These are phyloP conservation scores for Lordiphosa mommai DNA, from an alignment of 1,140 invertebrate genomes.

Conservation along the genomic window DNA sequence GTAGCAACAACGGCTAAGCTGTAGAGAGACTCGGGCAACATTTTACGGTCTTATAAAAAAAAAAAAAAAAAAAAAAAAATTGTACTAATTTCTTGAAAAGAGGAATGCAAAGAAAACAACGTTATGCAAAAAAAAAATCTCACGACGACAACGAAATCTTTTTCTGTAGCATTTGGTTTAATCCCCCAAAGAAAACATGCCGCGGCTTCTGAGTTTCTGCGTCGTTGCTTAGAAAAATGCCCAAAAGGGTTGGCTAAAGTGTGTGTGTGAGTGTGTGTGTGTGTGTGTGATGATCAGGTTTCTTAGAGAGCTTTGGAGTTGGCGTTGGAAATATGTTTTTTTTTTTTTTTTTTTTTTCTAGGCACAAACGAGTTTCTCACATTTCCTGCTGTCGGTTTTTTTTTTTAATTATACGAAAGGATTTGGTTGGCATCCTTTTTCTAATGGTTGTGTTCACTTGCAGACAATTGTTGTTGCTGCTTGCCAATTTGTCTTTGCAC, in stretches of 20 bases:
- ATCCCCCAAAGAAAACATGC: constrained; percentile 72
- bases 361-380: constrained; percentile 62
- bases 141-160: constrained; percentile 36
- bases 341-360: constrained; percentile 29
- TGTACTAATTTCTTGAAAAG: constrained; percentile 31
- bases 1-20: constrained; percentile 66
- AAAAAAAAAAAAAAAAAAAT: constrained; percentile 6
- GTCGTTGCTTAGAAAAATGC: constrained; percentile 51
- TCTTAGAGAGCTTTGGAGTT: constrained; percentile 39
- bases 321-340: constrained; percentile 40
- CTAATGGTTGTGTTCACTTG: constrained; percentile 68
- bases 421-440: constrained; percentile 26
- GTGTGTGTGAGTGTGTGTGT: constrained; percentile 4
- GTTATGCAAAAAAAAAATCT: constrained; percentile 29
- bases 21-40: constrained; percentile 7
- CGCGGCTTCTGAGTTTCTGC: constrained; percentile 23
- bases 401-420: constrained; percentile 59
- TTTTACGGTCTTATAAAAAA: too few species aligned
- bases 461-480: constrained; percentile 5
- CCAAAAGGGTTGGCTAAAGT: constrained; percentile 25
- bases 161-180: constrained; percentile 68
- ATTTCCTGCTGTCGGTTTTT: constrained; percentile 40
- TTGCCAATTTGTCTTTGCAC: constrained; percentile 59
- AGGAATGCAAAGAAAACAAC: constrained; percentile 23
- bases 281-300: constrained; percentile 44